Percentiles rank a stretch among this genome's conserved stretches.
Evolutionary conservation across 1,140 invertebrate species (phyloP).

Genomic region (Paraescarpia echinospica): DNA sequence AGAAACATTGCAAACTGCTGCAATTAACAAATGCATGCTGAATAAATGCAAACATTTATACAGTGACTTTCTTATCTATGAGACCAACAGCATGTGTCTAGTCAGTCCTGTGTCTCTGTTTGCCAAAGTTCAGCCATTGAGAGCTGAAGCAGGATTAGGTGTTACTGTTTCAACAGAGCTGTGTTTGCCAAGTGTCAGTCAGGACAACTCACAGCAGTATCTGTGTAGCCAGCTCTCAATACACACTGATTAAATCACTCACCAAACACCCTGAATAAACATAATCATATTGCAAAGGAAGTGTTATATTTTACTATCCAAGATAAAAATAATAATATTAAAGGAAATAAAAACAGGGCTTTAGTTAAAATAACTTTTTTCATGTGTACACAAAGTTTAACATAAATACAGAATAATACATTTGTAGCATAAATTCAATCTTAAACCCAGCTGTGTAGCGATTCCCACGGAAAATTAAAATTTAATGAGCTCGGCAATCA

Average conservation of each 20-base stretch:
- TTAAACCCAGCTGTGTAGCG: too few species aligned
- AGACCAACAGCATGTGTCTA: not conserved
- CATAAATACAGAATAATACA: too few species aligned
- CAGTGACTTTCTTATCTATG: not conserved
- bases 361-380: too few species aligned
- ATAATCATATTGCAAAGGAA: not conserved
- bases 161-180: not conserved
- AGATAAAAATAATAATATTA: too few species aligned
- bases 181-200: not conserved
- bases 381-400: too few species aligned
- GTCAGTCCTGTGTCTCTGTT: not conserved
- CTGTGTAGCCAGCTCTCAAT: not conserved
- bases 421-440: too few species aligned
- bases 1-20: not conserved
- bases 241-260: not conserved
- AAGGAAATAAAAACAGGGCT: too few species aligned
- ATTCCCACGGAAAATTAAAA: too few species aligned
- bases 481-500: too few species aligned
- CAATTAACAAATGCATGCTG: not conserved
- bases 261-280: not conserved
- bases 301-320: not conserved
- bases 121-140: not conserved
- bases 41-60: not conserved
- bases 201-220: not conserved
- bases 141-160: not conserved